Conservation (phyloP, 2,797 vertebrate species). For the Enteromius unitaeniatus region DNA sequence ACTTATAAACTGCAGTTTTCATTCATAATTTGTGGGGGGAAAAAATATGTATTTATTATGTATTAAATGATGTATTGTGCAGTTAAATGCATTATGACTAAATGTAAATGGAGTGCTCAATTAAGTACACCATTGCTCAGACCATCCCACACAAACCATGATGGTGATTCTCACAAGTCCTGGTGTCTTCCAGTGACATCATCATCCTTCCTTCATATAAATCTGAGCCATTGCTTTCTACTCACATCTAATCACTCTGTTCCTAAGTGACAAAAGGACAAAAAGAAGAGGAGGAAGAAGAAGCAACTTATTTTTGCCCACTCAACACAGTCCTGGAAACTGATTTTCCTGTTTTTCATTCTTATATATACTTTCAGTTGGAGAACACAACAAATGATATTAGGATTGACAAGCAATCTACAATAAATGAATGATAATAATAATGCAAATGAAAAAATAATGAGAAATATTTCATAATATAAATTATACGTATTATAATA, state of each 20-base stretch:
- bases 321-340: not conserved
- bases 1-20: not conserved
- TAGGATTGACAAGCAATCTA: not conserved
- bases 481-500: not conserved
- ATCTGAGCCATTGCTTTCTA: not conserved
- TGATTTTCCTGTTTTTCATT: not conserved
- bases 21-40: not conserved
- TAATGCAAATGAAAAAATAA: not conserved
- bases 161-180: not conserved
- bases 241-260: not conserved
- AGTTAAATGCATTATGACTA: too few species aligned
- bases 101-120: not conserved
- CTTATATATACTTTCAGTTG: not conserved
- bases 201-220: not conserved
- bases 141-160: not conserved
- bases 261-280: not conserved
- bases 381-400: not conserved
- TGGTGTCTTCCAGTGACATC: not conserved
- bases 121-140: not conserved
- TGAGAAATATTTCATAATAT: not conserved
- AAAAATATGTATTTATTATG: too few species aligned
- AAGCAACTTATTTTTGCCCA: not conserved
- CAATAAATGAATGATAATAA: not conserved
- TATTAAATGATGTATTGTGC: not conserved
- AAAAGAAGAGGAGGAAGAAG: not conserved